Conservation (phyloP, 2,888 invertebrate species). For the Pseudoips prasinana region DNA sequence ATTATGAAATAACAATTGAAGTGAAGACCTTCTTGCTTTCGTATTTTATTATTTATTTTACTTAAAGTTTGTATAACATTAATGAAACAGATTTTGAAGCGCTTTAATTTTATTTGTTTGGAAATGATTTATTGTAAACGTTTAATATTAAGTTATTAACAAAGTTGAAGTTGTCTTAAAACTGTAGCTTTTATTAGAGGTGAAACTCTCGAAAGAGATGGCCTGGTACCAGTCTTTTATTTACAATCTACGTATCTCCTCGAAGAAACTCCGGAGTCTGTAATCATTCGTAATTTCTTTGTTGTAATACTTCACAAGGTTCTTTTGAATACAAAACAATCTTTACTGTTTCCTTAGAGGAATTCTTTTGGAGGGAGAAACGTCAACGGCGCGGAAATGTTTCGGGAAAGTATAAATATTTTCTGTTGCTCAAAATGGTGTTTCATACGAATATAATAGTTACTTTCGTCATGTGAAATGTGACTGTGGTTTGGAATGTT, state of each 20-base stretch:
- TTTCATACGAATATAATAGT: constrained; percentile 22
- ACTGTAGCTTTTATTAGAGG: too few species aligned
- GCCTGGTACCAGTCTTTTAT: too few species aligned
- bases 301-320: constrained; percentile 19
- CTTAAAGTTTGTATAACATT: too few species aligned
- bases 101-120: too few species aligned
- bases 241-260: neutral
- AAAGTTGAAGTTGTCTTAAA: neutral
- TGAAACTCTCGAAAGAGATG: too few species aligned
- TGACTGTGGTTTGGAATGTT: too few species aligned
- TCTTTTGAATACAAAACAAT: constrained; percentile 29
- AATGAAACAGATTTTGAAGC: too few species aligned
- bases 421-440: constrained; percentile 9
- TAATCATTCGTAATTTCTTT: constrained; percentile 22
- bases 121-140: too few species aligned
- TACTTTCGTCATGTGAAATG: too few species aligned
- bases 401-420: constrained; percentile 18
- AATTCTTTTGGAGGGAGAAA: constrained; percentile 26
- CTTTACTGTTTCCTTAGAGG: constrained; percentile 16
- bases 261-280: constrained; percentile 1
- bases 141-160: neutral
- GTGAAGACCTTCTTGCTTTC: too few species aligned
- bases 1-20: too few species aligned
- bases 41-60: too few species aligned
- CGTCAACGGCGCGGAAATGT: constrained; percentile 28